phyloP scores from a whole-genome alignment of 2,797 vertebrate species.

The Pyrocephalus nanus region DNA sequence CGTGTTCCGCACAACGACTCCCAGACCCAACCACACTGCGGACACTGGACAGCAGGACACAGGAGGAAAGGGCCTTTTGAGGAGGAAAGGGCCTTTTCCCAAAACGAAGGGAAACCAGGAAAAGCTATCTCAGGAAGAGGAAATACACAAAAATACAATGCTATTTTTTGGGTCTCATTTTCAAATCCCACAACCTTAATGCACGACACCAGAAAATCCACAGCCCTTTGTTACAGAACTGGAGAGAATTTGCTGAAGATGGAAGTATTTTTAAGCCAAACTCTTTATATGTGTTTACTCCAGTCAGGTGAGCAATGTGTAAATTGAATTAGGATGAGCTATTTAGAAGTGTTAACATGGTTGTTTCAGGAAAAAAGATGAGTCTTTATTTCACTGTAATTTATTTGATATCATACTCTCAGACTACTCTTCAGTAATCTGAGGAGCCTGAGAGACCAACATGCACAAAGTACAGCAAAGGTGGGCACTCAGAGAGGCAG shows the following conservation, averaged over 20 bases:
- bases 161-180: not conserved
- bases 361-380: not conserved
- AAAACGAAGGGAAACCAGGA: not conserved
- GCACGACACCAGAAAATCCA: not conserved
- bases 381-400: not conserved
- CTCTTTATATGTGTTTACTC: not conserved
- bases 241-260: not conserved
- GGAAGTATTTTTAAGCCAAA: not conserved
- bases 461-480: not conserved
- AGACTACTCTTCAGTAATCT: not conserved
- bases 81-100: not conserved
- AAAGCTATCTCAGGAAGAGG: not conserved
- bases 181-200: not conserved
- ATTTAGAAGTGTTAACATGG: not conserved
- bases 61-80: not conserved
- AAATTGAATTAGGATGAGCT: not conserved
- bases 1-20: not conserved
- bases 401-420: not conserved
- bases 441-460: not conserved
- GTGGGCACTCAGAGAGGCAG: not conserved
- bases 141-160: not conserved
- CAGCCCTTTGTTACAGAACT: not conserved
- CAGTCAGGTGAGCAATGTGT: not conserved
- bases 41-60: not conserved
- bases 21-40: not conserved